phyloP scores from a whole-genome alignment of 2,888 invertebrate species.

The Pandemis heparana region DNA sequence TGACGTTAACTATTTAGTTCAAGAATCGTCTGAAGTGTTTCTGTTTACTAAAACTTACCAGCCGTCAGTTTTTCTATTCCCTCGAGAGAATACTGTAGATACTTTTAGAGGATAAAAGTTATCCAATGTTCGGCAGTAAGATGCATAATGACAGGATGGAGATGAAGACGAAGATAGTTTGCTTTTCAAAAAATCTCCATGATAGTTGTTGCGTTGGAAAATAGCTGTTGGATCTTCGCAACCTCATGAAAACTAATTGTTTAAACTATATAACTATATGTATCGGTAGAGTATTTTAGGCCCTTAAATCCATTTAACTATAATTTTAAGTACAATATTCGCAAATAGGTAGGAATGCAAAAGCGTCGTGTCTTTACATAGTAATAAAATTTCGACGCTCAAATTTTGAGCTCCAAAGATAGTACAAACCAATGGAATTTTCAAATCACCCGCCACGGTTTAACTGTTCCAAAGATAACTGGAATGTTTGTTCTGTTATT shows the following conservation, averaged over 20 bases:
- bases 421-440: conserved; percentile 1
- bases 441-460: conserved; percentile 11
- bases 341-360: conserved; percentile 6
- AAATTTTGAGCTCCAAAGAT: not conserved
- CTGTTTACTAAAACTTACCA: not conserved
- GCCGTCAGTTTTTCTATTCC: not conserved
- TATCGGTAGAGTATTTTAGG: not conserved
- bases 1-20: conserved; percentile 24
- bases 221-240: no score
- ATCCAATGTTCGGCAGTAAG: no score
- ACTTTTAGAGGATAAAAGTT: not conserved
- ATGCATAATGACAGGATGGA: no score
- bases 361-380: not conserved
- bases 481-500: conserved; percentile 58
- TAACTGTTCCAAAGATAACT: conserved; percentile 60
- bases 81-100: not conserved
- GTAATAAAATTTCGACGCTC: conserved; percentile 1
- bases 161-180: no score
- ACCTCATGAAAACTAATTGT: not conserved
- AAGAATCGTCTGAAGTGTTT: conserved; percentile 22
- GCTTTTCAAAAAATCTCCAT: no score
- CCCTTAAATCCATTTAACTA: not conserved
- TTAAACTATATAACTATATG: not conserved
- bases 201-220: no score
- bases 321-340: not conserved